phyloP scores from a whole-genome alignment of 2,888 invertebrate species.

The Pedicia rivosa region DNA sequence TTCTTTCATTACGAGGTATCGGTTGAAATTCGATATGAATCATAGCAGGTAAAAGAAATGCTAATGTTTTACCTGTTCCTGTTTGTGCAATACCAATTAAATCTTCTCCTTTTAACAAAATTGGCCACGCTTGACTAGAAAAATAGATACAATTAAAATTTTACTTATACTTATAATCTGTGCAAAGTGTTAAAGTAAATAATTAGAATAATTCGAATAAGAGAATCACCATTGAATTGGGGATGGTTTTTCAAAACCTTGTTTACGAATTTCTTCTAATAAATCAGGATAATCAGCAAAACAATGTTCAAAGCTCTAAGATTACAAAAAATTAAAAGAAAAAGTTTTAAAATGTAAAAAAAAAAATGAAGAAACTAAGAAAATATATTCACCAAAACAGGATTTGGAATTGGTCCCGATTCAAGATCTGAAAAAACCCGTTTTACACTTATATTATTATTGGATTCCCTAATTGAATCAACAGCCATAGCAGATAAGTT shows the following conservation, averaged over 20 bases:
- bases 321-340: too few species aligned
- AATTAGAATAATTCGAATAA: too few species aligned
- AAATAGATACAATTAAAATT: too few species aligned
- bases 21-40: constrained; percentile 83
- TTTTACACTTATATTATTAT: constrained; percentile 59
- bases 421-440: constrained; percentile 41
- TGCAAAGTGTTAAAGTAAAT: too few species aligned
- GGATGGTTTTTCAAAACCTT: constrained; percentile 66
- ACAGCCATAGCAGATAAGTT: constrained; percentile 48
- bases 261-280: constrained; percentile 60
- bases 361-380: background rate
- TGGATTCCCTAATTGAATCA: constrained; percentile 40
- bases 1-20: constrained; percentile 49
- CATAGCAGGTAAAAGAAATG: constrained; percentile 81
- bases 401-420: constrained; percentile 27
- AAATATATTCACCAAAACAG: constrained; percentile 14
- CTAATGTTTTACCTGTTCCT: constrained; percentile 88
- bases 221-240: constrained; percentile 91
- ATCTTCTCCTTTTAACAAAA: constrained; percentile 78
- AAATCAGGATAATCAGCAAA: constrained; percentile 72
- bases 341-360: constrained; percentile 28
- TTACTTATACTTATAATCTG: too few species aligned
- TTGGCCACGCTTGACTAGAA: constrained; percentile 93
- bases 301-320: constrained; percentile 64
- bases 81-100: constrained; percentile 95